A percentile compares a stretch with the other conserved stretches of the same genome.
phyloP scores from a whole-genome alignment of 2,113 vertebrate species.

The Clarias gariepinus region DNA sequence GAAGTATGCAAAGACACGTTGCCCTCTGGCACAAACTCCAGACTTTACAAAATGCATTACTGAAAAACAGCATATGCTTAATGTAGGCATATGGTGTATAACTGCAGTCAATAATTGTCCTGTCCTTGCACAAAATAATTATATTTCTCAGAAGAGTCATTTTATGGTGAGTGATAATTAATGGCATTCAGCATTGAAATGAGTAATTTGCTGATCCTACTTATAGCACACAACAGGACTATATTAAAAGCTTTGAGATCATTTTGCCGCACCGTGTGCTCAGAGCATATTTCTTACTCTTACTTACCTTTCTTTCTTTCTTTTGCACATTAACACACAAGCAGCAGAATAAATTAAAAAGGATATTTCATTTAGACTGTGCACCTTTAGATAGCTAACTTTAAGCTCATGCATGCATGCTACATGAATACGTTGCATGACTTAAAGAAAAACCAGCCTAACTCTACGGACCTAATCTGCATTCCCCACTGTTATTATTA shows the following conservation, averaged over 20 bases:
- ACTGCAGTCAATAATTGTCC: conserved; percentile 36
- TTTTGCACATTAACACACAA: conserved; percentile 17
- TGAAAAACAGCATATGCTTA: conserved; percentile 11
- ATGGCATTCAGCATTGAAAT: conserved; percentile 40
- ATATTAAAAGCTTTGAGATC: conserved; percentile 40
- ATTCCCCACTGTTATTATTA: neutral
- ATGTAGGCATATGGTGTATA: conserved; percentile 33
- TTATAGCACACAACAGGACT: conserved; percentile 35
- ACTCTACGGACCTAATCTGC: conserved; percentile 40
- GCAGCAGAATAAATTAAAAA: neutral
- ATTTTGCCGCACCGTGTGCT: conserved; percentile 6
- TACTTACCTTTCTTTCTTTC: conserved; percentile 4
- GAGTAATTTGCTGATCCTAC: conserved; percentile 31
- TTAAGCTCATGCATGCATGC: conserved; percentile 57
- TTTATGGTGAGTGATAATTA: conserved; percentile 49
- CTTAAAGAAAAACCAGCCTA: conserved; percentile 47
- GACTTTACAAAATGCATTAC: conserved; percentile 9
- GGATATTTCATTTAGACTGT: conserved; percentile 20
- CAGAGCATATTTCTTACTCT: neutral
- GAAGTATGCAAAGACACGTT: conserved; percentile 1
- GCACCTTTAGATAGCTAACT: conserved; percentile 49
- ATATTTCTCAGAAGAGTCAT: conserved; percentile 44
- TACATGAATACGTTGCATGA: conserved; percentile 61
- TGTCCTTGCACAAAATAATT: conserved; percentile 32
- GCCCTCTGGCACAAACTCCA: conserved; percentile 26